Percentiles rank a stretch among this genome's conserved stretches.
Conservation (phyloP, 2,113 vertebrate species). For the Zosterops lateralis region DNA sequence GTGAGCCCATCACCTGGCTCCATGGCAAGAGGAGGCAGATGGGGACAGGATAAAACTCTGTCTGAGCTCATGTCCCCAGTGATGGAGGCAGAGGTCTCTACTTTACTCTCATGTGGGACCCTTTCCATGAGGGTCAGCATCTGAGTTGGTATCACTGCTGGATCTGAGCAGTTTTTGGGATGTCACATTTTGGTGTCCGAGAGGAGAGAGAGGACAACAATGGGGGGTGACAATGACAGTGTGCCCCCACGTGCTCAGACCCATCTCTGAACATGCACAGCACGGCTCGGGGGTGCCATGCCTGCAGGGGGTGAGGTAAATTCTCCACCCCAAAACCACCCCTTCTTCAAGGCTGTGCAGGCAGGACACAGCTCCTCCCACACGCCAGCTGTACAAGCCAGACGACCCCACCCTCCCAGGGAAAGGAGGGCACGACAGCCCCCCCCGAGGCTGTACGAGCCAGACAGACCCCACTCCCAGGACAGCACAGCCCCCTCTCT, state of each 20-base stretch:
- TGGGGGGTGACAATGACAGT: rapidly evolving
- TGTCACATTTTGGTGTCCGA: not conserved
- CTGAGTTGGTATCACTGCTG: no score
- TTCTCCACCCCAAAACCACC: not conserved
- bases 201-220: not conserved
- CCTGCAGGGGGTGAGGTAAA: not conserved
- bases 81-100: not conserved
- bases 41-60: not conserved
- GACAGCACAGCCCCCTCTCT: rapidly evolving
- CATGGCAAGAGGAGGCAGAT: not conserved
- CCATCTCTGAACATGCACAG: not conserved
- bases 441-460: not conserved
- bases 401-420: not conserved
- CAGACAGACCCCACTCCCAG: not conserved
- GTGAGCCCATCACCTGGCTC: not conserved
- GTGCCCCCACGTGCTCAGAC: not conserved
- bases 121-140: rapidly evolving
- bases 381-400: not conserved
- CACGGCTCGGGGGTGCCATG: not conserved
- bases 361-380: not conserved
- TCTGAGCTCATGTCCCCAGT: not conserved
- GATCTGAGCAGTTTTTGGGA: not conserved
- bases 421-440: not conserved
- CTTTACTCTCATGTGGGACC: not conserved
- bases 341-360: not conserved